phyloP scores from a whole-genome alignment of 2,113 vertebrate species.

The Laticauda colubrina region DNA sequence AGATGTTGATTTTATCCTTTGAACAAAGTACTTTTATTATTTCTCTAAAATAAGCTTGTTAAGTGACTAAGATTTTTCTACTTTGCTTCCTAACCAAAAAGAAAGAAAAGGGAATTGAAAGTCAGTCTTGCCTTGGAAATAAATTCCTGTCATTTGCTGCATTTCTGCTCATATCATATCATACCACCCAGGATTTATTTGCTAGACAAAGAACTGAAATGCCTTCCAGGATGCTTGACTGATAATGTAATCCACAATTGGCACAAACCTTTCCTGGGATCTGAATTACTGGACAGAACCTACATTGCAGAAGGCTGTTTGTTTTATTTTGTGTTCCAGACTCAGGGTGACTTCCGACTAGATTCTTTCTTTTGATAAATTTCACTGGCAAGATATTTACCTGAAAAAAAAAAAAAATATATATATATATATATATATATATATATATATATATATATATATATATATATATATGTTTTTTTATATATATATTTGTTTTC shows the following conservation, averaged over 20 bases:
- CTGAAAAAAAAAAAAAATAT: background rate
- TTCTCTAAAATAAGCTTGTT: background rate
- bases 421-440: no score
- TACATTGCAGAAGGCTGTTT: background rate
- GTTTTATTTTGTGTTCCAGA: background rate
- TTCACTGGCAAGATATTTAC: background rate
- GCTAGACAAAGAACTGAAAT: background rate
- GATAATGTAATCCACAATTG: background rate
- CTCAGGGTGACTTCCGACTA: background rate
- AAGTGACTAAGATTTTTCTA: background rate
- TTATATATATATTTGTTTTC: no score
- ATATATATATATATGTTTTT: no score
- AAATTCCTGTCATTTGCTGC: background rate
- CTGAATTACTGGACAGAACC: background rate
- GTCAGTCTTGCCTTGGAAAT: background rate
- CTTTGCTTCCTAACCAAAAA: background rate
- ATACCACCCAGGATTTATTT: background rate
- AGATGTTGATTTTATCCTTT: background rate
- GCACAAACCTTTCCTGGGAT: fast-evolving
- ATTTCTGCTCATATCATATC: background rate
- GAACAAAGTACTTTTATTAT: background rate
- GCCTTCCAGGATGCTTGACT: background rate
- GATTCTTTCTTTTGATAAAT: background rate
- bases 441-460: no score
- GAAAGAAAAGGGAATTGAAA: background rate